These are phyloP conservation scores for Phrynosoma platyrhinos DNA, from an alignment of 2,113 vertebrate species.

Conservation along the genomic window DNA sequence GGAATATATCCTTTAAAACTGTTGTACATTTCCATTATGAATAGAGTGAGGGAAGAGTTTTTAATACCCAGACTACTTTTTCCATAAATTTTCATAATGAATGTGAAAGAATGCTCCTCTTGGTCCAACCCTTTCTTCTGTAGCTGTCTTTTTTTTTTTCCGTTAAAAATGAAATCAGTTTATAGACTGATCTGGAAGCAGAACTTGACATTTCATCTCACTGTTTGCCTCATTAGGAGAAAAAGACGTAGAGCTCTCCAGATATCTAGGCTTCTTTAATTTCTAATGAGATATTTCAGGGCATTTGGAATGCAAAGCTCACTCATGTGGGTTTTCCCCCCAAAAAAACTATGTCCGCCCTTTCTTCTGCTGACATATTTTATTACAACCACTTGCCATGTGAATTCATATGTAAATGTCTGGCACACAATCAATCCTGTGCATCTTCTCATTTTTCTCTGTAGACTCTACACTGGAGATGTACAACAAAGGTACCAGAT, in stretches of 20 bases:
- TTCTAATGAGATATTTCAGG: constrained; percentile 49
- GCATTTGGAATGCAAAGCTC: not conserved
- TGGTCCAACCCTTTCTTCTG: not conserved
- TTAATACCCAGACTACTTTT: not conserved
- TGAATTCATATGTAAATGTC: constrained; percentile 29
- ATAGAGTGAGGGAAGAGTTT: not conserved
- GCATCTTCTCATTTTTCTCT: not conserved
- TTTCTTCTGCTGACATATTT: constrained; percentile 47
- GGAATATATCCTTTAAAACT: too few species aligned
- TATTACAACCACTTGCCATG: constrained; percentile 43
- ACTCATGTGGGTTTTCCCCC: constrained; percentile 20
- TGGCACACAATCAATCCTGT: not conserved
- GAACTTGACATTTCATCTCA: constrained; percentile 38
- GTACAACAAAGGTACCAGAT: not conserved
- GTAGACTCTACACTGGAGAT: not conserved
- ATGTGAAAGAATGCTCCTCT: not conserved
- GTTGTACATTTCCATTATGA: not conserved
- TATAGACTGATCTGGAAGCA: not conserved
- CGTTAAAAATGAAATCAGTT: constrained; percentile 3
- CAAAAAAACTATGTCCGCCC: constrained; percentile 19
- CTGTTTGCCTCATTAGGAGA: constrained; percentile 38
- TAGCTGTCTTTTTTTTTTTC: not conserved
- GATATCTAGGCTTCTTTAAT: constrained; percentile 34
- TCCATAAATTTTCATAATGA: not conserved
- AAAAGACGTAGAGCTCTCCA: constrained; percentile 21